These are phyloP conservation scores for Novumbra hubbsi DNA, from an alignment of 2,797 vertebrate species.

Conservation along the genomic window DNA sequence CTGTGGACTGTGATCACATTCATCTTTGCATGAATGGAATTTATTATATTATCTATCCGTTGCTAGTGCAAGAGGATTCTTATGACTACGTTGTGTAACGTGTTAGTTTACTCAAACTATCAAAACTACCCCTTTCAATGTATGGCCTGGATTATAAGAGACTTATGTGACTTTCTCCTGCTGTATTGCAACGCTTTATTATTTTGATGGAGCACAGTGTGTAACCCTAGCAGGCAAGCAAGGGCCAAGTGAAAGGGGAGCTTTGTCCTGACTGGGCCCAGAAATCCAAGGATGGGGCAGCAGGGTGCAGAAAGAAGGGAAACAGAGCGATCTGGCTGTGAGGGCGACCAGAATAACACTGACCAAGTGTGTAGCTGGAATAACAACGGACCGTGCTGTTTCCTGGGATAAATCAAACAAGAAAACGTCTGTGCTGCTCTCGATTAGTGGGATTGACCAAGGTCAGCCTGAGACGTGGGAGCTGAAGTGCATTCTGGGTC, in stretches of 20 bases:
- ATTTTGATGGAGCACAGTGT: conserved; percentile 49
- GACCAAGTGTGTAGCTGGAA: conserved; percentile 18
- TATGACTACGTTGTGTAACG: conserved; percentile 25
- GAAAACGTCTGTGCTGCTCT: neutral
- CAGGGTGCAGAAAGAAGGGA: conserved; percentile 59
- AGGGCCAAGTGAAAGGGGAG: conserved; percentile 65
- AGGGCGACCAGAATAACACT: conserved; percentile 27
- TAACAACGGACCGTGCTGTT: conserved; percentile 20
- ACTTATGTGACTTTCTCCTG: conserved; percentile 57
- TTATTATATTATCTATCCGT: neutral
- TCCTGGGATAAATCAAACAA: neutral
- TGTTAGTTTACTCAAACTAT: conserved; percentile 35
- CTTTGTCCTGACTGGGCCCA: conserved; percentile 63
- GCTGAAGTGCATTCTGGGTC: neutral
- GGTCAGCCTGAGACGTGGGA: neutral
- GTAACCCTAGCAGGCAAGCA: conserved; percentile 54
- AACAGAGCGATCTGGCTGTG: conserved; percentile 12
- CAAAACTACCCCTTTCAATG: conserved; percentile 17
- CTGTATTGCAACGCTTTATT: conserved; percentile 51
- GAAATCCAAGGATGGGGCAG: conserved; percentile 43
- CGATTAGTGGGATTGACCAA: neutral
- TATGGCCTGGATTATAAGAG: conserved; percentile 39
- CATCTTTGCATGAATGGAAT: neutral
- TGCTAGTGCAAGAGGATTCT: neutral
- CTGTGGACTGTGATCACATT: neutral